phyloP scores from a whole-genome alignment of 37 sponge, comb jelly and placozoan species.

The Aplysina aerophoba region DNA sequence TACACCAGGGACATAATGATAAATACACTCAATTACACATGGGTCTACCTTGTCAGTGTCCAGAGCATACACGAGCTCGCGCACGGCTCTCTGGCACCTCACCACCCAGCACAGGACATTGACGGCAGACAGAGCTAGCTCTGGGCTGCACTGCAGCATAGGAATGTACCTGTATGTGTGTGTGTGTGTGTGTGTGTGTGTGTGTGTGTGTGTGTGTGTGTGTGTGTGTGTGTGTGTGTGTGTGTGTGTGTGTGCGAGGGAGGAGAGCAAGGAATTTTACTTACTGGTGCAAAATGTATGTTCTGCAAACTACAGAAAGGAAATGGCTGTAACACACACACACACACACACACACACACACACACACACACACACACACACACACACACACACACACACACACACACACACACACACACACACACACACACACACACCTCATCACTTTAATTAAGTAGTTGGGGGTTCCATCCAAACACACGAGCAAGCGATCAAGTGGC shows the following conservation, averaged over 20 bases:
- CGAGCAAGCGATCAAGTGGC: conserved; percentile 83
- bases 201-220: not conserved
- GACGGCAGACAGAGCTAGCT: conserved; percentile 79
- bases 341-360: no score
- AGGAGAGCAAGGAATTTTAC: not conserved
- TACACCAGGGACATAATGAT: no score
- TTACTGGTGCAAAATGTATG: no score
- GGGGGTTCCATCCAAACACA: conserved; percentile 77
- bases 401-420: conserved; percentile 27
- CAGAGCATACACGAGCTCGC: conserved; percentile 50
- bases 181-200: not conserved
- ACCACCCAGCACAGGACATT: conserved; percentile 64
- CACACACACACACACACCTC: conserved; percentile 67
- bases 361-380: no score
- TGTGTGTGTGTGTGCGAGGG: not conserved
- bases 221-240: not conserved
- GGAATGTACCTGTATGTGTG: conserved; percentile 74
- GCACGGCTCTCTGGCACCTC: conserved; percentile 41
- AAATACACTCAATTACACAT: no score
- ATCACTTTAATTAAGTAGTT: conserved; percentile 85
- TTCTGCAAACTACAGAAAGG: no score
- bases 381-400: no score
- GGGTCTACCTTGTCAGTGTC: conserved; percentile 67
- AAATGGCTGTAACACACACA: no score
- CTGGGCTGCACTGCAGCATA: conserved; percentile 62